Base-by-base conservation (phyloP, 2,113 vertebrate species). In the Motacilla alba region DNA sequence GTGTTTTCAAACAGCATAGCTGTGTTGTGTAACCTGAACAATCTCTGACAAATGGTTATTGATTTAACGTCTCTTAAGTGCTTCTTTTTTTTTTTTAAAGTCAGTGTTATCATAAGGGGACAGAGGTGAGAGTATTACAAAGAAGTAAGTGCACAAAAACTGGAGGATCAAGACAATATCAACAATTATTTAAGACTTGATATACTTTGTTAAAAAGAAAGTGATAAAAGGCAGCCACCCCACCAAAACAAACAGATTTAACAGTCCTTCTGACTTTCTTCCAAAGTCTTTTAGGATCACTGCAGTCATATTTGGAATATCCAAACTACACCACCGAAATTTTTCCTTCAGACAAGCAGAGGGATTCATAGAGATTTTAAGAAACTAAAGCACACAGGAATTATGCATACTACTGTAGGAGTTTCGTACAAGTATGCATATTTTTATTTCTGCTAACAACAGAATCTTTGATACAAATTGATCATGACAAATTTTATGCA, bases 401-500 rank as follows among this genome's bases (percentile, higher is more conserved):
- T 73, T 75, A 70, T 50, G 79, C 67, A 86, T 47, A 74, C 21
- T 55, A 44, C 9, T 67, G 76, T 26, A 66, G 26, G 26, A 92
- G 9, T 94, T 96, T 88, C 67, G 33, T 52, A 62, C 50, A 94
- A 92, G 44, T 72, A 78, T 56, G 93, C 77, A 62, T 75, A 78
- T 96, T 94, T 91, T 91, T 79, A 75, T 92, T 95, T 87, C 70
- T 82, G 73, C 41, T 82, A 95, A 89, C 60, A 90, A 44, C 44
- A 53, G 52, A 93, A 78, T 69, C 74, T 77, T 92, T 75, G 89
- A 93, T 86, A 78, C 44, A 96, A 91, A 96, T 69, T 89, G 90
- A 89, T 95, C 4, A 0, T 81, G 91, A 92, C 93, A 96, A 94
- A 92, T 96, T 95, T 93, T 93, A 97, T 84, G 90, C 90, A 92